Conservation (phyloP, 1,140 invertebrate genomes). For the Bicyclus anynana region DNA sequence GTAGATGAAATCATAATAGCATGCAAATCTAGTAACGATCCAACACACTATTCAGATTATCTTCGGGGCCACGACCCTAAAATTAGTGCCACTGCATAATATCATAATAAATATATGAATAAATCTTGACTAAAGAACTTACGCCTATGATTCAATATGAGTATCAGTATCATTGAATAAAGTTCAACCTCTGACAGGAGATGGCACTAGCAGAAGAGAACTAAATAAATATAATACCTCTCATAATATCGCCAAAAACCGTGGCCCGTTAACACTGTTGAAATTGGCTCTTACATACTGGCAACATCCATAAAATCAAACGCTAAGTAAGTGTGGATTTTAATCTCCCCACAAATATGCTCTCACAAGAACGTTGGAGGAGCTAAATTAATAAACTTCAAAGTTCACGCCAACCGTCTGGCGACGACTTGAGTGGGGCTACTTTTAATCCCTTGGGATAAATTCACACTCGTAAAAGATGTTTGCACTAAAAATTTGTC, state of each 20-base stretch:
- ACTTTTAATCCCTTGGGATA: constrained; percentile 8
- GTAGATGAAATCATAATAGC: too few relatives aligned
- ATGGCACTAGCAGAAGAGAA: too few relatives aligned
- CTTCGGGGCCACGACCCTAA: too few relatives aligned
- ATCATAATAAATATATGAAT: too few relatives aligned
- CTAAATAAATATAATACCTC: background rate
- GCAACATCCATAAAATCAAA: background rate
- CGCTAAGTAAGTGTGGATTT: background rate
- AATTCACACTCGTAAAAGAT: constrained; percentile 11
- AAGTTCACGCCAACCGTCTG: constrained; percentile 6
- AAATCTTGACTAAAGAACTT: too few relatives aligned
- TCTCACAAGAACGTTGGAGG: background rate
- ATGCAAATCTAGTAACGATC: too few relatives aligned
- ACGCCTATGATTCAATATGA: too few relatives aligned
- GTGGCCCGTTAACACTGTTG: background rate
- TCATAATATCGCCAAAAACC: background rate
- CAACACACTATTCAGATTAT: too few relatives aligned
- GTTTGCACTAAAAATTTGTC: constrained; percentile 10
- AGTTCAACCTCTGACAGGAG: too few relatives aligned
- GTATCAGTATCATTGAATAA: too few relatives aligned
- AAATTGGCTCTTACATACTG: background rate
- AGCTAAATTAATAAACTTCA: constrained; percentile 5
- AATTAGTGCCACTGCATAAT: too few relatives aligned
- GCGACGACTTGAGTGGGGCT: constrained; percentile 2
- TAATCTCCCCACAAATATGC: background rate